A percentile compares a stretch with the other conserved stretches of the same genome.
Evolutionary conservation across 92 coral and sea anemone species (phyloP).

Genomic region (Phenganax subtilis): DNA sequence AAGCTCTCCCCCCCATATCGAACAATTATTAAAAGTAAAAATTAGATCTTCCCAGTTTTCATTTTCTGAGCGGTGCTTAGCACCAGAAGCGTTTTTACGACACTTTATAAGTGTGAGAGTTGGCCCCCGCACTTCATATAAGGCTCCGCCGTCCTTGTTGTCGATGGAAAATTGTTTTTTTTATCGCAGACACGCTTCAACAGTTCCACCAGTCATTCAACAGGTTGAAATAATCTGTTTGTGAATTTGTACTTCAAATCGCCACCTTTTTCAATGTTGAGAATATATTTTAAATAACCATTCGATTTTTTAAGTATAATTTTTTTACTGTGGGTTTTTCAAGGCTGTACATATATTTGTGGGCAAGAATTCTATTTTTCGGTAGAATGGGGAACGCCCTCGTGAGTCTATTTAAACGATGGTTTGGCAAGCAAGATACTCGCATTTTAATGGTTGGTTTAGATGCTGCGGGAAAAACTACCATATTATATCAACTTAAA

Average conservation of each 20-base stretch:
- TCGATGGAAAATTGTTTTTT: too few species aligned
- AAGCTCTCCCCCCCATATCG: too few species aligned
- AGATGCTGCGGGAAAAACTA: conserved; percentile 98
- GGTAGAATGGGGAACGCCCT: conserved; percentile 85
- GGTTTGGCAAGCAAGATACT: conserved; percentile 87
- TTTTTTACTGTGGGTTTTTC: not conserved
- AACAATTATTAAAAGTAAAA: too few species aligned
- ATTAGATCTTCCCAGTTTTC: too few species aligned
- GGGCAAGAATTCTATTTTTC: not conserved
- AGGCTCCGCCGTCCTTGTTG: too few species aligned
- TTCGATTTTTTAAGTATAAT: not conserved
- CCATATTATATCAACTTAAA: conserved; percentile 88
- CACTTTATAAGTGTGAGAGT: too few species aligned
- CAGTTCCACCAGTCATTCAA: conserved; percentile 20
- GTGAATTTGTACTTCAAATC: not conserved
- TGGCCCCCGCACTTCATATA: too few species aligned
- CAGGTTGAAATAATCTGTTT: conserved; percentile 8
- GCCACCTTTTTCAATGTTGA: not conserved
- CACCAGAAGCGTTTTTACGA: too few species aligned
- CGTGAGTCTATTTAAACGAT: conserved; percentile 66
- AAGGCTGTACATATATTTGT: not conserved
- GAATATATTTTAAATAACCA: not conserved
- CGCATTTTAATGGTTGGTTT: conserved; percentile 97
- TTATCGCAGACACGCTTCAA: not conserved
- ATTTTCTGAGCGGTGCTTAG: too few species aligned